A percentile compares a stretch with the other conserved stretches of the same genome.
phyloP scores from a whole-genome alignment of 2,113 vertebrate genomes.

The Heptranchias perlo region DNA sequence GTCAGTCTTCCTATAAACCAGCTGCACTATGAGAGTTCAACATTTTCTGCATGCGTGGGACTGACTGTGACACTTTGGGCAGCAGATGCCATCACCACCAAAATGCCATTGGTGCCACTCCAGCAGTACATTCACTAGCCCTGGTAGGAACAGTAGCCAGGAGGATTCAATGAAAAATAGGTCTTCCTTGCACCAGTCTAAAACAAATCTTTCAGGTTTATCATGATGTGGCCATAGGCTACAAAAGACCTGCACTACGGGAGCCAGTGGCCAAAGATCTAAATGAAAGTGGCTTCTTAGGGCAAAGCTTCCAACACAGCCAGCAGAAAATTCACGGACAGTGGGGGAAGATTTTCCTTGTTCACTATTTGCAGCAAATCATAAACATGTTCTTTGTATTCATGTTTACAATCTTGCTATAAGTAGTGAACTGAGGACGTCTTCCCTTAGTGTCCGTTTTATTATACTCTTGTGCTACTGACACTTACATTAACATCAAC shows the following conservation, averaged over 20 bases:
- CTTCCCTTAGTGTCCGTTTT: not conserved
- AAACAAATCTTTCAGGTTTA: not conserved
- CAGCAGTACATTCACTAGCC: not conserved
- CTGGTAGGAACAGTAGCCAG: not conserved
- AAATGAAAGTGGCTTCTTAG: not conserved
- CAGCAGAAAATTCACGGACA: not conserved
- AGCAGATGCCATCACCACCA: not conserved
- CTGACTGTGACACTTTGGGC: not conserved
- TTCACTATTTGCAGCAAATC: not conserved
- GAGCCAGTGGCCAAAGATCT: not conserved
- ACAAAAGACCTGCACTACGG: not conserved
- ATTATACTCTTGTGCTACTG: not conserved
- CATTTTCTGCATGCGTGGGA: not conserved
- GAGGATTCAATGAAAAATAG: not conserved
- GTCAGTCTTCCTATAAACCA: not conserved
- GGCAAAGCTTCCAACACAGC: not conserved
- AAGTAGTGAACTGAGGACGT: not conserved
- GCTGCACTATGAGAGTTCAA: not conserved
- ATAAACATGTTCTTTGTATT: not conserved
- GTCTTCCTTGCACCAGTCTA: not conserved
- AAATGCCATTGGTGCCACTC: not conserved
- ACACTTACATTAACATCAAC: not conserved
- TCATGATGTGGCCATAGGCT: not conserved
- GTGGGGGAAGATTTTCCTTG: not conserved
- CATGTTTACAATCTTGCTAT: not conserved